These are phyloP conservation scores for Hippocampus zosterae DNA, from an alignment of 2,113 vertebrate genomes.

Conservation along the genomic window DNA sequence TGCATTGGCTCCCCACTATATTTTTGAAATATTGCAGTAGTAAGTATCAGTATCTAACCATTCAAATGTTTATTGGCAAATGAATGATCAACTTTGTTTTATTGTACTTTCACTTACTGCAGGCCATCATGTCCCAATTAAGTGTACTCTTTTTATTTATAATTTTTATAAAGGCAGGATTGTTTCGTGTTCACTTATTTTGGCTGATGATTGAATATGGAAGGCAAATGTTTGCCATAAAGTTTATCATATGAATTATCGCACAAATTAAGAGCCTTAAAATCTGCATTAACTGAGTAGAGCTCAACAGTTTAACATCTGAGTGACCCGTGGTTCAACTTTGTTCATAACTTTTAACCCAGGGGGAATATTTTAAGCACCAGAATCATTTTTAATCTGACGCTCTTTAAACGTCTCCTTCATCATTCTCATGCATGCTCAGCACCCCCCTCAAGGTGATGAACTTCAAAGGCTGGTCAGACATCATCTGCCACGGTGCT, in stretches of 20 bases:
- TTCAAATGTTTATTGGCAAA: no score
- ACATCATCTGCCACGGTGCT: slow-evolving; percentile 24
- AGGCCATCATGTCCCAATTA: no score
- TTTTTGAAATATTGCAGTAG: no score
- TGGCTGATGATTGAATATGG: neutral
- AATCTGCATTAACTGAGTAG: neutral
- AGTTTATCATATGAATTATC: neutral
- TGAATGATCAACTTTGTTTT: no score
- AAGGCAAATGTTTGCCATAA: neutral
- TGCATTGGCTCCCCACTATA: no score
- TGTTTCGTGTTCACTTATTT: neutral
- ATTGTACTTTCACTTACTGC: no score
- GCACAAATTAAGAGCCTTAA: neutral
- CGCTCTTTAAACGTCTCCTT: slow-evolving; percentile 1
- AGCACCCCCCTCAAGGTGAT: slow-evolving; percentile 6
- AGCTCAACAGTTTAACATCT: neutral
- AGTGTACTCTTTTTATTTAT: no score
- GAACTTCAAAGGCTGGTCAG: slow-evolving; percentile 37
- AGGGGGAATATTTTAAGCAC: neutral
- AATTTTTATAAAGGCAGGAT: no score
- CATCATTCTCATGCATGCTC: slow-evolving; percentile 5
- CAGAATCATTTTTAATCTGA: slow-evolving; percentile 2
- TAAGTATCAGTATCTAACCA: no score
- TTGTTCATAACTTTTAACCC: neutral
- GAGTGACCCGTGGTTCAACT: neutral